A percentile compares a stretch with the other conserved stretches of the same genome.
phyloP scores from a whole-genome alignment of 2,888 invertebrate species.

The Drosophila pseudotakahashii region DNA sequence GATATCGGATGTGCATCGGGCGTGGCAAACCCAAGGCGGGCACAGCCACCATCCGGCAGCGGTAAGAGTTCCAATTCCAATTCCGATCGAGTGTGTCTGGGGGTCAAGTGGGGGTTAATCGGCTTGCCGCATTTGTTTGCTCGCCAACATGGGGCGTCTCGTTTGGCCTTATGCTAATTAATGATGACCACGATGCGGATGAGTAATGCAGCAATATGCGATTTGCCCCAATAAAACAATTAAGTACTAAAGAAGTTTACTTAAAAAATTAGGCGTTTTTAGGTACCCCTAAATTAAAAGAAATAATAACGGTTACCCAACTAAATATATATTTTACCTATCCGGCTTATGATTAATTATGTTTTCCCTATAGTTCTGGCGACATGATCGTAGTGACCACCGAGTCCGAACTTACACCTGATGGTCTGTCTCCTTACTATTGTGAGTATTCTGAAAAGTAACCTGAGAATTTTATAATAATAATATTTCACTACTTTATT shows the following conservation, averaged over 20 bases:
- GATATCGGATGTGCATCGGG: constrained; percentile 88
- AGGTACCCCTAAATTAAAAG: too few relatives aligned
- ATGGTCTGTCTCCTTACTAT: constrained; percentile 87
- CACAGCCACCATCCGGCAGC: constrained; percentile 82
- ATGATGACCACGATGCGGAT: constrained; percentile 43
- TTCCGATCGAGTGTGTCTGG: constrained; percentile 40
- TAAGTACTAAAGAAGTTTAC: neutral
- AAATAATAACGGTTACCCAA: too few relatives aligned
- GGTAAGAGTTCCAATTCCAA: constrained; percentile 68
- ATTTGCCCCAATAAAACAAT: constrained; percentile 6
- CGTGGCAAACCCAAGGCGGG: constrained; percentile 85
- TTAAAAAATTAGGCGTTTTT: neutral
- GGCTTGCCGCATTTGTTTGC: constrained; percentile 34
- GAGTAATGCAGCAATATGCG: constrained; percentile 47
- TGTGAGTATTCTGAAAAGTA: constrained; percentile 79
- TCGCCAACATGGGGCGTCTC: constrained; percentile 29
- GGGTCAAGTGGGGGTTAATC: constrained; percentile 76
- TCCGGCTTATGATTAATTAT: too few relatives aligned
- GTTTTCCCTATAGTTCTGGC: constrained; percentile 86
- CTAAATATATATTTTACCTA: too few relatives aligned
- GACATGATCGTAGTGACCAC: constrained; percentile 88
- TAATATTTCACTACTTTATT: neutral
- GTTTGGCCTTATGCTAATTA: constrained; percentile 74
- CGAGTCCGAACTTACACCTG: constrained; percentile 86
- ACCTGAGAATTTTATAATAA: neutral